Evolutionary conservation across 2,888 invertebrate species (phyloP), one percentile per base, ranked within the genome.

Genomic region (Microctonus hyperodae): DNA sequence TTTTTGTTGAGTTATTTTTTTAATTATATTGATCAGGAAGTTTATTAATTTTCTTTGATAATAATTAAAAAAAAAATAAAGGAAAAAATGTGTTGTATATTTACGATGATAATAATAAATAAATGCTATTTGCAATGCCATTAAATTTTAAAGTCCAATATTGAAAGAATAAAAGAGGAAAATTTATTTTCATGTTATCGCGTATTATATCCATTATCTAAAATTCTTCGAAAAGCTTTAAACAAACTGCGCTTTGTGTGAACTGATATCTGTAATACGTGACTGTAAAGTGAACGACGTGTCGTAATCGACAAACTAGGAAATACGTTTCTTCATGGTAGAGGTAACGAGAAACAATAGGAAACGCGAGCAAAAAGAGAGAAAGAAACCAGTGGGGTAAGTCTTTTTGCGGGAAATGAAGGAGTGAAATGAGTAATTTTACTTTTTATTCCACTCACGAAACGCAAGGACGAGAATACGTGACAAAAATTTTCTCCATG

Each of bases 341-440:
- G n/a, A 9, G 10, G 31, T 55, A 55, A 55, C 55, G 55, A 55
- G 55, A 20, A 20, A 55, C 55, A 55, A 55, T 55, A 25, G 55
- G 33, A 31, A 55, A 55, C 20, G 55, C 28, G 31, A 25, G 55
- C 5, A 16, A 9, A 33, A 20, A 31, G 31, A 31, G 16, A 31
- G 31, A n/a, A 28, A 33, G 33, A 28, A 55, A 55, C 16, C 5
- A 28, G 20, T 23, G n/a, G 16, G 33, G 31, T 10, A 11, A 20
- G 57, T 11, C n/a, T 28, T 48, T 60, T 60, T 60, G 59, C 44
- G 48, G 59, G 37, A 40, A 60, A 60, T 60, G 59, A 31, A 28
- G n/a, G 48, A 60, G 37, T 60, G 31, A 60, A 60, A 60, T 48
- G 59, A 60, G 59, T 6, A 20, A 28, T 44, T 58, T 60, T 48